Percentiles rank a stretch among this genome's conserved stretches.
Conservation (phyloP, 1,140 invertebrate species). For the Tetramorium alpestre region DNA sequence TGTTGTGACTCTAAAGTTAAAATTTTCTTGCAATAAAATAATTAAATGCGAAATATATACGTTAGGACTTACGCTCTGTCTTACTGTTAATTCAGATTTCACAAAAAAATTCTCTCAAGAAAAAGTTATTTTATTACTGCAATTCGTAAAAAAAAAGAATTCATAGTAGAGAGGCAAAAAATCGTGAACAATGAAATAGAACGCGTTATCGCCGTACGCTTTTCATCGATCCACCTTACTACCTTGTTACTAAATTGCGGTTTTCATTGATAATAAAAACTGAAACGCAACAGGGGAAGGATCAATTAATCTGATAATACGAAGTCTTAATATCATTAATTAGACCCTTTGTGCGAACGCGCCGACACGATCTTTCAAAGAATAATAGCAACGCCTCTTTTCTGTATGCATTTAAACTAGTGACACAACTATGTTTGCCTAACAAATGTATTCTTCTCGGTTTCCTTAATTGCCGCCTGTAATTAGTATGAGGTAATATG, state of each 20-base stretch:
- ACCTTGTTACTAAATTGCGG: conserved; percentile 28
- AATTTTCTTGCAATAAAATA: neutral
- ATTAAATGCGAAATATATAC: neutral
- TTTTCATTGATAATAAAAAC: conserved; percentile 15
- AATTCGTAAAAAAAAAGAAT: neutral
- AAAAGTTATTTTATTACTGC: conserved; percentile 20
- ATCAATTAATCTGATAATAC: conserved; percentile 49
- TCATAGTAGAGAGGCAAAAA: neutral
- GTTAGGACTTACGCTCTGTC: neutral
- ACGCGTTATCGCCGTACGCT: conserved; percentile 1
- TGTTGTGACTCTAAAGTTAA: neutral
- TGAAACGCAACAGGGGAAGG: neutral
- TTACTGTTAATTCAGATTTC: neutral
- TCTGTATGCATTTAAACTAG: conserved; percentile 17
- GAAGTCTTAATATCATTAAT: conserved; percentile 35
- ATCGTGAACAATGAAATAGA: conserved; percentile 1
- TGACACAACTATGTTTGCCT: conserved; percentile 16
- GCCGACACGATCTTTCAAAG: conserved; percentile 32
- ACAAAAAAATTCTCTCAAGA: neutral
- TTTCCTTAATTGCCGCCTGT: conserved; percentile 25
- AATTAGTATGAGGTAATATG: conserved; percentile 21
- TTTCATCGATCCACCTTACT: conserved; percentile 6
- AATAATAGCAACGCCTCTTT: conserved; percentile 21
- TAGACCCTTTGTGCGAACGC: conserved; percentile 30
- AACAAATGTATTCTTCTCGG: conserved; percentile 9